Conservation (phyloP, 2,888 invertebrate genomes). For the Azorinus chamasolen region DNA sequence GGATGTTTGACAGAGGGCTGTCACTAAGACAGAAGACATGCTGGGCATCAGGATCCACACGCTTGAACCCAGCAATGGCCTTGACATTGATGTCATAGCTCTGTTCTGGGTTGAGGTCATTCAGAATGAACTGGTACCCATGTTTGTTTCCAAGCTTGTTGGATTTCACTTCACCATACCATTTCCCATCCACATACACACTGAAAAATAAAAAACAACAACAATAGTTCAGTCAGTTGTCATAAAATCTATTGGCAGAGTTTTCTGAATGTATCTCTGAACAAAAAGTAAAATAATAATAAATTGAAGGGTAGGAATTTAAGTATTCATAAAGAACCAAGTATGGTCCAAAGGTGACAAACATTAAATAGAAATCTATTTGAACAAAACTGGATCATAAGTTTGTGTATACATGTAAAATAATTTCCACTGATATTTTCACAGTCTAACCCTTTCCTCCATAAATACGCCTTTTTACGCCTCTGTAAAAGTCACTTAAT, state of each 20-base stretch:
- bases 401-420: no score
- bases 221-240: background rate
- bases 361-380: no score
- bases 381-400: no score
- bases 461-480: no score
- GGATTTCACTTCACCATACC: constrained; percentile 85
- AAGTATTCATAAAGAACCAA: no score
- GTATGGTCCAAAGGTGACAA: no score
- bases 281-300: no score
- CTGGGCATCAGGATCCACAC: constrained; percentile 76
- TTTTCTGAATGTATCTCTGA: no score
- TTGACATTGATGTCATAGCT: constrained; percentile 84
- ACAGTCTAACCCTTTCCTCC: no score
- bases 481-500: no score
- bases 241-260: background rate
- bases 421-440: no score
- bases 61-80: constrained; percentile 81
- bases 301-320: no score
- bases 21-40: constrained; percentile 84
- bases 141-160: constrained; percentile 80
- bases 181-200: constrained; percentile 83
- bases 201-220: constrained; percentile 63
- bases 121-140: constrained; percentile 85
- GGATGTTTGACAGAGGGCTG: constrained; percentile 82
- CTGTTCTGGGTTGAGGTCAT: constrained; percentile 82